Base-by-base conservation (phyloP, 53 echinoderm and acorn worm genomes). In the Patiria pectinifera region DNA sequence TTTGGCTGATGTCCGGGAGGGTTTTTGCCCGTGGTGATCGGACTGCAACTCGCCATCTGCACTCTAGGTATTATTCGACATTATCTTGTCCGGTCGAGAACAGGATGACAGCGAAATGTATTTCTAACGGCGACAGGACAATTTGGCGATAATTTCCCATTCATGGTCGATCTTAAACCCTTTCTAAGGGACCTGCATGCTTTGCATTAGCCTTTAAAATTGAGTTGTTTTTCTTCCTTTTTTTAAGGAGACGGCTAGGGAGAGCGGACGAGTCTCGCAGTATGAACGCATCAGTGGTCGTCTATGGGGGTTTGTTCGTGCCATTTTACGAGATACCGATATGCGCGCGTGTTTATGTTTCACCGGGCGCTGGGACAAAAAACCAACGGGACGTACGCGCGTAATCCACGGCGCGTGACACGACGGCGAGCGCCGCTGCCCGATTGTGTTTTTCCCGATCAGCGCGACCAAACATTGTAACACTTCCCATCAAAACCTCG, bases 371-470 rank as follows among this genome's bases (percentile, higher is more conserved):
- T 59, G 78, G 77, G 78, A 35, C 77, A 78, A 62, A 87, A 53
- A 77, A 44, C 88, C 24, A 26, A 44, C 78, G 45, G 88, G 77
- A 59, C 88, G 72, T 26, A 62, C 44, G 88, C 43, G 61, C 88
- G 79, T 88, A 88, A 88, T 88, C 88, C 88, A 63, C 88, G 88
- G 88, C 79, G 88, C 88, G 88, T 88, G 88, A 88, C 88, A 62
- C 78, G 59, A 45, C 76, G 2, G 43, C 35, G 53, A 3, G 76
- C 19, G 76, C 82, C 53, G 79, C 88, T 45, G 79, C 35, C 77
- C 61, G 21, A 58, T 78, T 88, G 59, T 88, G 77, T n/a, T 78
- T 35, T 88, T 62, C 88, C 21, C 78, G 77, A 59, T 88, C 82
- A 53, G 59, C 44, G 58, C 45, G 35, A 78, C 76, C 59, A 76